Evolutionary conservation across 1,140 invertebrate species (phyloP), one percentile per base, ranked within the genome.

Genomic region (Polyergus mexicanus): DNA sequence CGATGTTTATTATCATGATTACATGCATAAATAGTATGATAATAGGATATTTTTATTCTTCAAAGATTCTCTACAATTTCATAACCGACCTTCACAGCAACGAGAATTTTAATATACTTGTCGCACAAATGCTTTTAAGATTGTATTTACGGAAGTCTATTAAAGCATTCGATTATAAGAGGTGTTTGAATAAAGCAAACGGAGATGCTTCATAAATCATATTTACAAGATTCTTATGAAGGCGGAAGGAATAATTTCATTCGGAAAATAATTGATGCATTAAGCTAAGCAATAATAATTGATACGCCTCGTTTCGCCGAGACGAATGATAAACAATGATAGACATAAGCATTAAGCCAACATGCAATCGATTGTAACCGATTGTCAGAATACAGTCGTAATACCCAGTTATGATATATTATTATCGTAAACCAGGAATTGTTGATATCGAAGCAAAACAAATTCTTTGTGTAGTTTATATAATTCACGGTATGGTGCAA

Each of bases 141-240:
- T 19, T 51, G 8, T 16, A 44, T 32, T 41, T 69, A 35, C 65
- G 65, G 47, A 69, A 69, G 44, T 56, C 19, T 41, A 28, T 80
- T 54, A 41, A 56, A 69, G 16, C 47, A 22, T 28, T 8, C 10
- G 78, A 71, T 44, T 58, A 16, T 13, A 13, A 28, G 16, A 44
- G 13, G 3, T 19, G 19, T 7, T n/a, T 22, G 3, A 38, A 38
- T 47, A 68, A 56, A 80, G 10, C 35, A 32, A 38, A 78, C 7
- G 7, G 0, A 78, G 13, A 80, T 13, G 35, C 32, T 60, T 60
- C 56, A 60, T 74, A 83, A 83, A 83, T 83, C 54, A 83, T 1
- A 38, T 47, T 60, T 35, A 13, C 19, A 16, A 6, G 51, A 35
- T 35, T 10, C 13, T 19, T 16, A 2, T 8, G 10, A 80, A 60